Evolutionary conservation across 2,113 vertebrate species (phyloP), one percentile per base, ranked within the genome.

Genomic region (Glaucidium brasilianum): DNA sequence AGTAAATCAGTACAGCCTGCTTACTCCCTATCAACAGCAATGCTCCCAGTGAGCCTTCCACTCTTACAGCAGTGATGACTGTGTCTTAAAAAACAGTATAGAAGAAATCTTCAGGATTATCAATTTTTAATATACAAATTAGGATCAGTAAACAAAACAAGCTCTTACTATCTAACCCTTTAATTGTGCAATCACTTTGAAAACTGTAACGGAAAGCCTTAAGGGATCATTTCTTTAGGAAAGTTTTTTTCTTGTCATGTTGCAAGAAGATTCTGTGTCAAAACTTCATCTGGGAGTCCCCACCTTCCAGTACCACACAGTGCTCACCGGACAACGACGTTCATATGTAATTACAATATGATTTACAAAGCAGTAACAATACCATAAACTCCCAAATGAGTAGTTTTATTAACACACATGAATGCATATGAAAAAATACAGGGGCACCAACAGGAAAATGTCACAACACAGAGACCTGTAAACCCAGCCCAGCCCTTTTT

Each of bases 261-360:
- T 19, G 58, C 41, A 85, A 52, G 37, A 79, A 72, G 47, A 71
- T n/a, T 71, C 7, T 18, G 10, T 43, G 34, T 55, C 34, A 9
- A 21, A 84, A 59, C 18, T 89, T 59, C 75, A 76, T 1, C 53
- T 58, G 30, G 9, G 43, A 91, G n/a, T 62, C 52, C n/a, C n/a
- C 18, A 20, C 35, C 34, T 71, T 64, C 58, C 41, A 56, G 27
- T 30, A 71, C 14, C 4, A 20, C 35, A 47, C 16, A 68, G 27
- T 20, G 14, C 21, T 64, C 49, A 45, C 10, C 0, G 0, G 26
- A 43, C 27, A 83, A 78, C 3, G 14, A 86, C 21, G 20, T 64
- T 63, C 43, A 41, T 2, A 2, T 37, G 29, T 22, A 85, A 59
- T 26, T 67, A 90, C 37, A 71, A 3, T 16, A 43, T 6, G 13